A percentile compares a stretch with the other conserved stretches of the same genome.
These are phyloP conservation scores for Accipiter cooperii DNA, from an alignment of 2,113 vertebrate genomes.

Conservation along the genomic window DNA sequence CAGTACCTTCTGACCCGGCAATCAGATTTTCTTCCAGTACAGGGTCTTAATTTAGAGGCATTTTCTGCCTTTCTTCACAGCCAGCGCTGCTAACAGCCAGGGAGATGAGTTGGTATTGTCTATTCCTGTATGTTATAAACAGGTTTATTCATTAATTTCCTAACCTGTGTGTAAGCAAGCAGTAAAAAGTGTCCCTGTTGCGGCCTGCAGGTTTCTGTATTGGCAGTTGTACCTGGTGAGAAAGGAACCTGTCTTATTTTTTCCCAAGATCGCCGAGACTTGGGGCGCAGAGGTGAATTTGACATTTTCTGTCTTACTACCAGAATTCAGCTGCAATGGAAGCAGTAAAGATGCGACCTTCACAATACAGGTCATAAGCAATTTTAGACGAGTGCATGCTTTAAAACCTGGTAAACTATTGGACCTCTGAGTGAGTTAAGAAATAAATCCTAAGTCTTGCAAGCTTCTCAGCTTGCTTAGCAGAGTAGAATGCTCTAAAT, in stretches of 20 bases:
- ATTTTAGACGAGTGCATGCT: neutral
- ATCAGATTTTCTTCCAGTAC: neutral
- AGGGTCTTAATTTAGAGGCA: neutral
- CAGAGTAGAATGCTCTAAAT: neutral
- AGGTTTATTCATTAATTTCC: neutral
- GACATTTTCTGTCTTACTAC: neutral
- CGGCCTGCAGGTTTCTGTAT: neutral
- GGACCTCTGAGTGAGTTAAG: neutral
- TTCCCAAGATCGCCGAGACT: neutral
- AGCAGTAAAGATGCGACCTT: neutral
- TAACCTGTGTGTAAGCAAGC: accelerated
- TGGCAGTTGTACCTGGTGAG: no score
- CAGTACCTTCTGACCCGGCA: neutral
- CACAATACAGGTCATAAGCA: neutral
- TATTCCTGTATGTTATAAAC: neutral
- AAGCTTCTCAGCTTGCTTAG: neutral
- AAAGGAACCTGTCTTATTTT: neutral
- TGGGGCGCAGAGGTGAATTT: neutral
- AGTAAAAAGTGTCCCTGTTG: neutral
- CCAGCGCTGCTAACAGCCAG: neutral
- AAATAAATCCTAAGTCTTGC: neutral
- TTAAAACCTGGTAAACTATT: neutral
- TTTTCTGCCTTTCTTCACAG: neutral
- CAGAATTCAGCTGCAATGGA: neutral
- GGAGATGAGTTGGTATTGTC: neutral